Conservation (phyloP, 2,797 vertebrate species). For the Aselliscus stoliczkanus region DNA sequence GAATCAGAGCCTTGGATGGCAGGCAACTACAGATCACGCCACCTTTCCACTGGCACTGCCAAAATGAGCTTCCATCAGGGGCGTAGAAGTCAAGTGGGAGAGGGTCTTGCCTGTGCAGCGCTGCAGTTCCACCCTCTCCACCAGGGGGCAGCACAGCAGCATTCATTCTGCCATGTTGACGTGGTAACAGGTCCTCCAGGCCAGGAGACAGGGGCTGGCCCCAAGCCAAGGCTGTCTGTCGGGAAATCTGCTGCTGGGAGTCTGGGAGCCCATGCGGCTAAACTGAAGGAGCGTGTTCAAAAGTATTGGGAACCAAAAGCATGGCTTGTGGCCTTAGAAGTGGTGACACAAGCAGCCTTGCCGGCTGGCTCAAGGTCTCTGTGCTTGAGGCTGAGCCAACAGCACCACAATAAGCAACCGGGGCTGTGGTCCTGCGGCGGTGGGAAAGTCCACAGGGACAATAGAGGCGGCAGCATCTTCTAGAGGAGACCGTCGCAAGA, state of each 20-base stretch:
- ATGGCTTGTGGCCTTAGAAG: constrained; percentile 70
- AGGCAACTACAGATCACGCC: neutral
- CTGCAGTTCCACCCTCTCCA: constrained; percentile 60
- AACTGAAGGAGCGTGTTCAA: constrained; percentile 60
- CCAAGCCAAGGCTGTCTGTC: constrained; percentile 64
- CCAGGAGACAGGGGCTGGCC: constrained; percentile 56
- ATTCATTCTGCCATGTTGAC: constrained; percentile 54
- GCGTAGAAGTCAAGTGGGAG: neutral
- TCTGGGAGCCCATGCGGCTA: constrained; percentile 67
- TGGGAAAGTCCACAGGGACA: constrained; percentile 75
- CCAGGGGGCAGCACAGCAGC: constrained; percentile 67
- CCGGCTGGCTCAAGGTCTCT: constrained; percentile 71
- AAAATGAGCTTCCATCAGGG: too few species aligned
- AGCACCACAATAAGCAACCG: constrained; percentile 51
- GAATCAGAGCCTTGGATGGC: neutral
- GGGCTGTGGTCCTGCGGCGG: constrained; percentile 54
- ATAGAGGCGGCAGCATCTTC: constrained; percentile 62
- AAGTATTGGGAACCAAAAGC: constrained; percentile 65
- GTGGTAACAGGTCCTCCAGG: constrained; percentile 71
- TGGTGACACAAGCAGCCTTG: constrained; percentile 63
- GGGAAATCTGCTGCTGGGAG: constrained; percentile 65
- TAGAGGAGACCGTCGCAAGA: constrained; percentile 53
- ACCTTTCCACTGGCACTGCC: neutral
- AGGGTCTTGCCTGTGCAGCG: neutral
- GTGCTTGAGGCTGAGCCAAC: constrained; percentile 76